Percentiles rank a stretch among this genome's conserved stretches.
These are phyloP conservation scores for Zeugodacus cucurbitae DNA, from an alignment of 1,140 invertebrate genomes.

Conservation along the genomic window DNA sequence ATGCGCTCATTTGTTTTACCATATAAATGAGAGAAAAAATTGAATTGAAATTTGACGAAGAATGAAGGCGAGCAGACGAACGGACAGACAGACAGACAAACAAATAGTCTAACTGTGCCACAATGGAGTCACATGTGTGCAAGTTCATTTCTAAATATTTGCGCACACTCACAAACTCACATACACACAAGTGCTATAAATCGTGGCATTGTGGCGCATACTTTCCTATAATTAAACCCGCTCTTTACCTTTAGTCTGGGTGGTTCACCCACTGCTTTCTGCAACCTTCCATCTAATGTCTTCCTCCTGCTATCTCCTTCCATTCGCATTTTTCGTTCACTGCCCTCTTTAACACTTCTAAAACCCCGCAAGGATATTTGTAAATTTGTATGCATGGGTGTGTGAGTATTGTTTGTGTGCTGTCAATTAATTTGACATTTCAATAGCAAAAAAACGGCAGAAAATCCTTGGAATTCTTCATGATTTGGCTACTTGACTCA, in stretches of 20 bases:
- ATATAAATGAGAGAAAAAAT: constrained; percentile 18
- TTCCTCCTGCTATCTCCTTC: not conserved
- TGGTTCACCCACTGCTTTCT: not conserved
- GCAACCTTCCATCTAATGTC: not conserved
- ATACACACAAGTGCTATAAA: not conserved
- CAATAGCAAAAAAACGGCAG: not conserved
- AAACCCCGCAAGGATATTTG: not conserved
- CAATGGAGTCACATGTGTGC: constrained; percentile 29
- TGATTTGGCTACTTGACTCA: constrained; percentile 13
- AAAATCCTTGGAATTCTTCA: not conserved
- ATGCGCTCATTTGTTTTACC: constrained; percentile 16
- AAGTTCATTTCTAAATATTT: constrained; percentile 30
- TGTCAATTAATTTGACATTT: constrained; percentile 37
- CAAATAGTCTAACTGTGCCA: not conserved
- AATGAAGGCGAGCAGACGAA: not conserved
- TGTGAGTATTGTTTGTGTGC: not conserved
- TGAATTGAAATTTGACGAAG: constrained; percentile 16
- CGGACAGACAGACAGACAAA: not conserved
- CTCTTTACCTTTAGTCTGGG: not conserved
- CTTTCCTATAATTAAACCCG: constrained; percentile 20
- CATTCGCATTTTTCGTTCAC: not conserved
- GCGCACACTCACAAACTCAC: not conserved
- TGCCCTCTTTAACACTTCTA: not conserved
- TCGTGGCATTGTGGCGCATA: not conserved
- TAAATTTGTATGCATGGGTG: not conserved